Evolutionary conservation across 2,888 invertebrate species (phyloP).

Genomic region (Polyploca ridens): DNA sequence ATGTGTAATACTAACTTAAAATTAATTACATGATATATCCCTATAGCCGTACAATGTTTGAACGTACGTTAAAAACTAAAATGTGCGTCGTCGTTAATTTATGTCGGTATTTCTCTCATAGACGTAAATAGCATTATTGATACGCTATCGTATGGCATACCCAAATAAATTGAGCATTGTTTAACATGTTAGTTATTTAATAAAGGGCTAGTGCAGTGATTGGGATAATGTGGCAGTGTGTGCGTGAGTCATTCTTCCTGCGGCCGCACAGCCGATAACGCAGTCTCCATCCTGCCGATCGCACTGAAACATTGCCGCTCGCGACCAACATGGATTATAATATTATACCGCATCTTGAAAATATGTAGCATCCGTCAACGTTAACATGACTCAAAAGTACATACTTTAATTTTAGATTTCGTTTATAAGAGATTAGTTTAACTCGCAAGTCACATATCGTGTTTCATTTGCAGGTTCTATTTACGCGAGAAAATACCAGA

Average conservation of each 20-base stretch:
- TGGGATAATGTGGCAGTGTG: conserved; percentile 67
- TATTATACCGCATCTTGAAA: conserved; percentile 52
- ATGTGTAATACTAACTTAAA: conserved; percentile 29
- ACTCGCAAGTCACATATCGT: conserved; percentile 21
- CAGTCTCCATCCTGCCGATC: conserved; percentile 79
- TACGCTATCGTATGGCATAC: conserved; percentile 16
- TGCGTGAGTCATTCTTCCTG: conserved; percentile 80
- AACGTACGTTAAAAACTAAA: background rate
- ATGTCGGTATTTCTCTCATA: background rate
- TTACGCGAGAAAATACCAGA: conserved; percentile 94
- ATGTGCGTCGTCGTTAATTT: background rate
- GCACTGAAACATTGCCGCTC: conserved; percentile 65
- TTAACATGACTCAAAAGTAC: conserved; percentile 71
- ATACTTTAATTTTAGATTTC: conserved; percentile 47
- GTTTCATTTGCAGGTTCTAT: conserved; percentile 88
- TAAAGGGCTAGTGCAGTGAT: conserved; percentile 63
- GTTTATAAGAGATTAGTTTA: conserved; percentile 18
- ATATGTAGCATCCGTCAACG: conserved; percentile 54
- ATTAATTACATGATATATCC: conserved; percentile 22
- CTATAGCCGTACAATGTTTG: background rate
- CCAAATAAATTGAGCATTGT: conserved; percentile 36
- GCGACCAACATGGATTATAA: conserved; percentile 61
- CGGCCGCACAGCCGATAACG: conserved; percentile 72
- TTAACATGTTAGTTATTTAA: conserved; percentile 48
- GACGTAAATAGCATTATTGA: conserved; percentile 11